Evolutionary conservation across 92 coral and sea anemone genomes (phyloP).

Genomic region (Ricordea florida): DNA sequence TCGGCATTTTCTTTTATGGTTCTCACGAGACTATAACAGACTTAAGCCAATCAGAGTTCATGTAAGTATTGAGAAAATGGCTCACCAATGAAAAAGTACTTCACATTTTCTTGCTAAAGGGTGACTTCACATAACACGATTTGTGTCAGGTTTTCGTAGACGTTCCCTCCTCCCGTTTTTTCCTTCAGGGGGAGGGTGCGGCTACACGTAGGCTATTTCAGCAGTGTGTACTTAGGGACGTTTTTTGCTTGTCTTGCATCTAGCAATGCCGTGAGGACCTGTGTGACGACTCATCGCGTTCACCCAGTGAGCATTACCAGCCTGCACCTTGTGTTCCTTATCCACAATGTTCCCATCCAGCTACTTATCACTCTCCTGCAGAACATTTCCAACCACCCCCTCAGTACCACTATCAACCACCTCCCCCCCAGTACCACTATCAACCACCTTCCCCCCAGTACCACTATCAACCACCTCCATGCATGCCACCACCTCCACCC

Average conservation of each 20-base stretch:
- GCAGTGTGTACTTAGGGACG: conserved; percentile 39
- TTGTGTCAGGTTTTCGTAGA: too few relatives aligned
- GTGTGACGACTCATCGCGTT: conserved; percentile 30
- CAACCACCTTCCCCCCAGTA: not conserved
- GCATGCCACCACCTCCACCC: conserved; percentile 5
- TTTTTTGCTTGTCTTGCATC: conserved; percentile 70
- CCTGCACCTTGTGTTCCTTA: conserved; percentile 20
- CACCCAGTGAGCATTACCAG: conserved; percentile 46
- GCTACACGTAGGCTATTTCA: too few relatives aligned
- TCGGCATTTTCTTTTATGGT: too few relatives aligned
- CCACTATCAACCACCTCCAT: not conserved
- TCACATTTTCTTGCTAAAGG: too few relatives aligned
- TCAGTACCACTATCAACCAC: conserved; percentile 35
- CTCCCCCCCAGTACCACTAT: not conserved
- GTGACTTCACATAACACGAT: too few relatives aligned
- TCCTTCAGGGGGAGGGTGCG: too few relatives aligned
- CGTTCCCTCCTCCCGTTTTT: too few relatives aligned
- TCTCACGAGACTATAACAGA: too few relatives aligned
- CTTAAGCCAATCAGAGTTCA: too few relatives aligned
- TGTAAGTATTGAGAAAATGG: too few relatives aligned
- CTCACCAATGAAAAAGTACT: too few relatives aligned
- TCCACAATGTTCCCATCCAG: conserved; percentile 13
- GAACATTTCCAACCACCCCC: conserved; percentile 39
- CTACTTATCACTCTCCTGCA: conserved; percentile 42
- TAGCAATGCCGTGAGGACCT: conserved; percentile 75